Conservation (phyloP, 2,113 vertebrate species). For the Uropsilus gracilis region DNA sequence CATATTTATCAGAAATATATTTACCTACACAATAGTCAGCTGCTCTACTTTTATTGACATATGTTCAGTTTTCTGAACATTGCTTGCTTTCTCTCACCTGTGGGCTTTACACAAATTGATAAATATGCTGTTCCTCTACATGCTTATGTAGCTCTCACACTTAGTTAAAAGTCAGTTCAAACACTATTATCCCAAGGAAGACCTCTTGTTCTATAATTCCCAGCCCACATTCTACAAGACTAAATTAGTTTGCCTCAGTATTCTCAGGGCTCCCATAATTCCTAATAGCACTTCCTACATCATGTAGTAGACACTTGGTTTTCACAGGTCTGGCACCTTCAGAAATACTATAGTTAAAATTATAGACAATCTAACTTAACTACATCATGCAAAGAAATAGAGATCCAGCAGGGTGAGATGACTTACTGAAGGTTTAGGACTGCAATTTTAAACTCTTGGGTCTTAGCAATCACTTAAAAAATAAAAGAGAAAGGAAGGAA, state of each 20-base stretch:
- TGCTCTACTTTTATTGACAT: background rate
- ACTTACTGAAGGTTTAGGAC: background rate
- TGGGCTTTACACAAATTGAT: background rate
- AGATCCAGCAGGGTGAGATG: background rate
- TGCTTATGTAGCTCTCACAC: background rate
- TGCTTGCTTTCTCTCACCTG: background rate
- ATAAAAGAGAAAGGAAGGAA: slow-evolving; percentile 14
- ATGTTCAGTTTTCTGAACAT: background rate
- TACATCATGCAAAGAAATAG: background rate
- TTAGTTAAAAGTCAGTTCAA: background rate
- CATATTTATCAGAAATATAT: background rate
- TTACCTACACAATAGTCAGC: background rate
- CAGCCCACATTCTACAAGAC: background rate
- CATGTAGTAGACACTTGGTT: background rate
- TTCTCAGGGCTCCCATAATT: background rate
- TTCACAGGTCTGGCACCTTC: background rate
- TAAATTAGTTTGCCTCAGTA: background rate
- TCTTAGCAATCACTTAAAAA: slow-evolving; percentile 26
- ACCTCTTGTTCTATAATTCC: background rate
- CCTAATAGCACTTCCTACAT: background rate
- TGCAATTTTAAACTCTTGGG: background rate
- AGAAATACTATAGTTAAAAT: background rate
- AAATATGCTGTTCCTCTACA: background rate
- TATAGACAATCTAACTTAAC: background rate
- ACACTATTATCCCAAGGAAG: background rate